Conservation (phyloP, 1,140 invertebrate genomes). For the Aporrectodea caliginosa region DNA sequence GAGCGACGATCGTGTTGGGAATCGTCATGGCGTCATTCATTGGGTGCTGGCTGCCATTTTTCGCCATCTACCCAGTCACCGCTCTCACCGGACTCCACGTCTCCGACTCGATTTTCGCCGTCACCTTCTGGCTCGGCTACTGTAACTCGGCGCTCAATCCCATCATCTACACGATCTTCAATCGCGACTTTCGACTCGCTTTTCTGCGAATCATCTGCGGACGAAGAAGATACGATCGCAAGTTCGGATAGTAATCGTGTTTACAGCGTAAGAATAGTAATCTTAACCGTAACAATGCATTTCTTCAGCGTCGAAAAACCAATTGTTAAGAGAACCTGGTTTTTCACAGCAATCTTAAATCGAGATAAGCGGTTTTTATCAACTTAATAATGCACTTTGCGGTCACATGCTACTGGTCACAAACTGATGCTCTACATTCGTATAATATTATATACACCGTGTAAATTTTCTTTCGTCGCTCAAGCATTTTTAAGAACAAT, state of each 20-base stretch:
- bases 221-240: not conserved
- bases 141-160: slow-evolving; percentile 71
- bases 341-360: too few relatives aligned
- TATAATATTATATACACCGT: too few relatives aligned
- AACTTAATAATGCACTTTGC: too few relatives aligned
- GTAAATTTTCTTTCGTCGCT: too few relatives aligned
- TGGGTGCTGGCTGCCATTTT: slow-evolving; percentile 97
- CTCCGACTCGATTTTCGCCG: slow-evolving; percentile 80
- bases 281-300: too few relatives aligned
- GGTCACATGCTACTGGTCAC: too few relatives aligned
- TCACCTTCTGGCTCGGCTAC: slow-evolving; percentile 81
- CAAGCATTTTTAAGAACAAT: too few relatives aligned
- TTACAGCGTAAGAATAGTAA: too few relatives aligned
- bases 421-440: too few relatives aligned
- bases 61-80: slow-evolving; percentile 83
- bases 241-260: not conserved
- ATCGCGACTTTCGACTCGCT: slow-evolving; percentile 50
- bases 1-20: slow-evolving; percentile 92
- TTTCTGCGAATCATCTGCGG: slow-evolving; percentile 33
- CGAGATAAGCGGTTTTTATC: too few relatives aligned
- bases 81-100: slow-evolving; percentile 86
- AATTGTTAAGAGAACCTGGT: too few relatives aligned
- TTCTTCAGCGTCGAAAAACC: too few relatives aligned
- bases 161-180: slow-evolving; percentile 54
- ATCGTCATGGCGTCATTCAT: slow-evolving; percentile 99